phyloP scores from a whole-genome alignment of 23 tunicate genomes.

The Trididemnum nubilum region DNA sequence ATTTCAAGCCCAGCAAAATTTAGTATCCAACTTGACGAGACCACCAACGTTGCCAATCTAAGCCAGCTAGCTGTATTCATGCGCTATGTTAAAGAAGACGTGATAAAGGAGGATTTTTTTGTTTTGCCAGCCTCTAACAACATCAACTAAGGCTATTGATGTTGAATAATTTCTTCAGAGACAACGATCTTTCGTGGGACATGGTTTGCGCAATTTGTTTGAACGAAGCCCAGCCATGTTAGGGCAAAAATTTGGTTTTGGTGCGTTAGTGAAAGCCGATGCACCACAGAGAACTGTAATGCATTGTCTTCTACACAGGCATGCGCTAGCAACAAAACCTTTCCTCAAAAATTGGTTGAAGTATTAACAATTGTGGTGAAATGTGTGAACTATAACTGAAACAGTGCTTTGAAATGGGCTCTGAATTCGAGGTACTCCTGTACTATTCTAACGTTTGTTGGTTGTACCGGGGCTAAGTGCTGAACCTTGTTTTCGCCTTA shows the following conservation, averaged over 20 bases:
- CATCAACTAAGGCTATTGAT: constrained; percentile 50
- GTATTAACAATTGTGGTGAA: constrained; percentile 44
- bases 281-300: constrained; percentile 61
- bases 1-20: constrained; percentile 55
- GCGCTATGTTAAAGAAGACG: constrained; percentile 59
- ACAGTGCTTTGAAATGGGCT: constrained; percentile 44
- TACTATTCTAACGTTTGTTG: constrained; percentile 35
- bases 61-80: constrained; percentile 56
- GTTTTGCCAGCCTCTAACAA: constrained; percentile 37
- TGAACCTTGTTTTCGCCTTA: constrained; percentile 56
- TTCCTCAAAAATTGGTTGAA: constrained; percentile 67
- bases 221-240: constrained; percentile 51
- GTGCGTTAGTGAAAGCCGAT: constrained; percentile 62
- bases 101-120: constrained; percentile 53
- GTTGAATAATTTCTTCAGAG: constrained; percentile 58
- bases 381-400: constrained; percentile 59
- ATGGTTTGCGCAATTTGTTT: constrained; percentile 59
- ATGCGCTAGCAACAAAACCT: constrained; percentile 55
- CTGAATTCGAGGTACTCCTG: constrained; percentile 42
- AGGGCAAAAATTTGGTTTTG: constrained; percentile 56
- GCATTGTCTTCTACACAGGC: constrained; percentile 58
- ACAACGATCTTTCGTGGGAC: constrained; percentile 59
- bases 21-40: constrained; percentile 52
- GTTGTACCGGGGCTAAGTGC: constrained; percentile 52
- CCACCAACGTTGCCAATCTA: constrained; percentile 38